Conservation (phyloP, 2,113 vertebrate genomes). For the Antennarius striatus region DNA sequence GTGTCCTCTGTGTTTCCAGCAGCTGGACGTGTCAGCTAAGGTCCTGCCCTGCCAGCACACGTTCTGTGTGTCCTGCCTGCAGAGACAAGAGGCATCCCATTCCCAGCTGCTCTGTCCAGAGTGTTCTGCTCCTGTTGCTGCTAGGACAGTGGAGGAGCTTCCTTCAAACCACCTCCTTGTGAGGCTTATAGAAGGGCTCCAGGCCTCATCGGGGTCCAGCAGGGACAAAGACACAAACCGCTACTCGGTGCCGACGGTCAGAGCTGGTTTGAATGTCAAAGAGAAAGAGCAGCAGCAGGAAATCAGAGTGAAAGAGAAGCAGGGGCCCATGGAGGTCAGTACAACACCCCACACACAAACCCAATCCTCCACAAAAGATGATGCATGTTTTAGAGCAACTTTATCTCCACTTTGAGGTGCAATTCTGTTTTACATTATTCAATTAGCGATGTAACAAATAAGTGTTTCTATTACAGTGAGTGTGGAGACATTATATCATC, state of each 20-base stretch:
- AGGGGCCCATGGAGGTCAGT: conserved; percentile 70
- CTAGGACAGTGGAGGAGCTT: conserved; percentile 85
- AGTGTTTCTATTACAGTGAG: background rate
- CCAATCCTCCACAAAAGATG: background rate
- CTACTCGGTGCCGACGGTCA: conserved; percentile 65
- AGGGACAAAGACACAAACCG: conserved; percentile 71
- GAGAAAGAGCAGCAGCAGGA: conserved; percentile 74
- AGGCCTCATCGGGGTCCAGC: conserved; percentile 32
- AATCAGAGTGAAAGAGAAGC: conserved; percentile 73
- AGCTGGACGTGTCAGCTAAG: conserved; percentile 87
- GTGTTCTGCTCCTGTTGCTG: conserved; percentile 80
- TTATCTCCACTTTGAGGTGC: no score
- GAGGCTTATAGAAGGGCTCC: conserved; percentile 85
- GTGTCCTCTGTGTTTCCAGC: conserved; percentile 89
- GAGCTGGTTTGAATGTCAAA: conserved; percentile 63
- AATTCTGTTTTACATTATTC: no score
- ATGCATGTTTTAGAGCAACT: no score
- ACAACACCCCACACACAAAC: background rate
- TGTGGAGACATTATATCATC: background rate
- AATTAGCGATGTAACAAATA: no score
- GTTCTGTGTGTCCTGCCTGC: conserved; percentile 90
- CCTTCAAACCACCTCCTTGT: conserved; percentile 88
- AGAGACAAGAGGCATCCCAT: conserved; percentile 80
- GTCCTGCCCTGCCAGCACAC: conserved; percentile 97
- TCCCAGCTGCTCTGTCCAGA: conserved; percentile 89